Evolutionary conservation across 2,113 vertebrate genomes (phyloP), one percentile per base, ranked within the genome.

Genomic region (Anoplopoma fimbria): DNA sequence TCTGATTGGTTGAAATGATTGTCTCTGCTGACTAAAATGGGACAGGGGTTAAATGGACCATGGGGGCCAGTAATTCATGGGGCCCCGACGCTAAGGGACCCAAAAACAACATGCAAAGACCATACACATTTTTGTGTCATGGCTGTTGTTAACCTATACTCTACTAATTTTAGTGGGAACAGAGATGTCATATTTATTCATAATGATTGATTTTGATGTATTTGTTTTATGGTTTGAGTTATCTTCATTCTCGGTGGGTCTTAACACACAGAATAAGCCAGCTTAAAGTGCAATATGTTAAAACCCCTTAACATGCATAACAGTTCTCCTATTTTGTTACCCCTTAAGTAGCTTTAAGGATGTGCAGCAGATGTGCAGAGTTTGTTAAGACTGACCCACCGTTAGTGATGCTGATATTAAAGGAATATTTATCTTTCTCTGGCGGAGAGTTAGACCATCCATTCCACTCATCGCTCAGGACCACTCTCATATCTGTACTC

Each of bases 1-100:
- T 55, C 64, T 61, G 58, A 72, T 49, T 23, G 45, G 69, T 36
- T 71, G 14, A 42, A 77, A 42, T 68, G 36, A 45, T 67, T 53
- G 51, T 51, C 63, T 60, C 34, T 0, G 19, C 34, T 64, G 74
- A 57, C n/a, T 55, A 27, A 47, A 42, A 55, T 40, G 5, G 29
- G 13, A 21, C 36, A 25, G 31, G 6, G n/a, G 21, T 36, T 64
- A 36, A 29, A 53, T 65, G 61, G n/a, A 21, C 33, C n/a, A 14
- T 8, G 1, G 29, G 36, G 34, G 67, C 23, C 40, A 60, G 7
- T 72, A n/a, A 73, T 34, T 73, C 3, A 62, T 53, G 61, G 6
- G n/a, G 5, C 40, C 3, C 36, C 4, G 6, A 51, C 61, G 29
- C 14, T 45, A 17, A 58, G 64, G n/a, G 57, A 58, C 12, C 45